phyloP scores from a whole-genome alignment of 2,888 invertebrate species.

The Allolobophora icterica region DNA sequence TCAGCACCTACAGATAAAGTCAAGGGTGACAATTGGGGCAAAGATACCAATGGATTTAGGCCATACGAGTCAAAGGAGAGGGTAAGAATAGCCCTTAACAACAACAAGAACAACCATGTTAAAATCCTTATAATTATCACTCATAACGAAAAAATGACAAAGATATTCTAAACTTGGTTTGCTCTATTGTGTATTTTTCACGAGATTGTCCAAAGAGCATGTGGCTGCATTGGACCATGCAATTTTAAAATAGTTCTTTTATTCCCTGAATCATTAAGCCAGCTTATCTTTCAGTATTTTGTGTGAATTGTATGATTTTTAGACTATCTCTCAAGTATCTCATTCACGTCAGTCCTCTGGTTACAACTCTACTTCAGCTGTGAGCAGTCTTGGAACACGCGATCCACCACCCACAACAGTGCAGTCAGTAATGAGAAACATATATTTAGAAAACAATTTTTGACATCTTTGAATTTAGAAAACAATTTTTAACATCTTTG shows the following conservation, averaged over 20 bases:
- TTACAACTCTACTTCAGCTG: not conserved
- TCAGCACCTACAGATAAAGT: not conserved
- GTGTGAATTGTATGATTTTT: not conserved
- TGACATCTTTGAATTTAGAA: not conserved
- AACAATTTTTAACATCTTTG: not conserved
- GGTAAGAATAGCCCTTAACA: not conserved
- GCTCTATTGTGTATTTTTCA: too few species aligned
- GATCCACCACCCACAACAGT: not conserved
- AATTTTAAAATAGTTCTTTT: too few species aligned
- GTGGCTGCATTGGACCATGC: too few species aligned
- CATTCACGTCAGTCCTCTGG: not conserved
- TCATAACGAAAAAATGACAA: too few species aligned
- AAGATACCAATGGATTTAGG: not conserved
- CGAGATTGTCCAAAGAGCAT: too few species aligned
- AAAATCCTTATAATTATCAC: too few species aligned
- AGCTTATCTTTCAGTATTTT: not conserved
- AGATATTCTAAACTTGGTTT: too few species aligned
- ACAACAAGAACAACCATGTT: not conserved
- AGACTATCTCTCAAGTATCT: not conserved
- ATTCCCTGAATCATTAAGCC: not conserved
- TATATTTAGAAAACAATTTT: not conserved
- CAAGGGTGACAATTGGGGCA: not conserved
- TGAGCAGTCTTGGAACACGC: not conserved
- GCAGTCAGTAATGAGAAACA: not conserved
- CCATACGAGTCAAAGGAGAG: not conserved